Percentiles rank a stretch among this genome's conserved stretches.
These are phyloP conservation scores for Drosophila novamexicana DNA, from an alignment of 1,140 invertebrate genomes.

Conservation along the genomic window DNA sequence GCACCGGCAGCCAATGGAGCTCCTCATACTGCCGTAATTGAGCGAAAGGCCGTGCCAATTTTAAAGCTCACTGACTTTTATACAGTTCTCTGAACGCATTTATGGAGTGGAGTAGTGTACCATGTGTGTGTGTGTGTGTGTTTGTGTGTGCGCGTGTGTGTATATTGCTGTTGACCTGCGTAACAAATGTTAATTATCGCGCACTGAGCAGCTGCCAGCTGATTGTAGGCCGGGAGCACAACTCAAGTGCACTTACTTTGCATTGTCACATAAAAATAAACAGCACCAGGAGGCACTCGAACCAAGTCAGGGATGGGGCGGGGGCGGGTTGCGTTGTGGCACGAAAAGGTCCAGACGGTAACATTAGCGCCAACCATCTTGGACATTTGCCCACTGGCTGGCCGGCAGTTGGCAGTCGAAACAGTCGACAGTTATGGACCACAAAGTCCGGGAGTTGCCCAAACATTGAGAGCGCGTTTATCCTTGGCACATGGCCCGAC, in stretches of 20 bases:
- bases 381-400: slow-evolving; percentile 62
- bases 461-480: slow-evolving; percentile 1
- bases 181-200: slow-evolving; percentile 59
- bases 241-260: slow-evolving; percentile 79
- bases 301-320: neutral
- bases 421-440: slow-evolving; percentile 54
- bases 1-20: slow-evolving; percentile 22
- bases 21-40: slow-evolving; percentile 56
- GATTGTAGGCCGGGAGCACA: slow-evolving; percentile 50
- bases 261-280: slow-evolving; percentile 82
- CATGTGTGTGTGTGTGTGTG: neutral
- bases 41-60: slow-evolving; percentile 68
- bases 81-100: slow-evolving; percentile 50
- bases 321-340: neutral
- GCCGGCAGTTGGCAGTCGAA: slow-evolving; percentile 34
- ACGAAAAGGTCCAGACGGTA: slow-evolving; percentile 69
- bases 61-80: slow-evolving; percentile 83
- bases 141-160: slow-evolving; percentile 6
- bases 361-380: slow-evolving; percentile 67
- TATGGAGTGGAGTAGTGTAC: slow-evolving; percentile 18
- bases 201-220: slow-evolving; percentile 46
- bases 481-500: slow-evolving; percentile 36
- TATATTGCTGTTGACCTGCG: slow-evolving; percentile 40
- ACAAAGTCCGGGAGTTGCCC: slow-evolving; percentile 39
- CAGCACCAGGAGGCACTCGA: slow-evolving; percentile 33